A percentile compares a stretch with the other conserved stretches of the same genome.
These are phyloP conservation scores for Gryllus bimaculatus DNA, from an alignment of 1,140 invertebrate genomes.

Conservation along the genomic window DNA sequence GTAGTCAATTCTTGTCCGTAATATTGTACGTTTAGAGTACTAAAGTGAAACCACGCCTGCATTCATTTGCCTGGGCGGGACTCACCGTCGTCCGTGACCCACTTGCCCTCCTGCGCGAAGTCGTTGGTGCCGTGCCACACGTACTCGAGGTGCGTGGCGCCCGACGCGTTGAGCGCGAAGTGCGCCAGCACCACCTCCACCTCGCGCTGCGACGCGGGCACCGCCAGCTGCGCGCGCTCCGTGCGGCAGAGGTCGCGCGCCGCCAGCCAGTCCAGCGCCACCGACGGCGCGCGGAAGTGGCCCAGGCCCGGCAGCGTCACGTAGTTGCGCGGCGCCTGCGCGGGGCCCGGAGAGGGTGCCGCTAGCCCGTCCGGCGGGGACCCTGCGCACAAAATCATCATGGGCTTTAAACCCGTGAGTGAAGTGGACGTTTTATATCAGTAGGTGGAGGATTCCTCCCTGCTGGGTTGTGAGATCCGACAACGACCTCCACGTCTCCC, in stretches of 20 bases:
- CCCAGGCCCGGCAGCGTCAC: background rate
- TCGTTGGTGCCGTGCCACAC: background rate
- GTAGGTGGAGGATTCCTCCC: too few species aligned
- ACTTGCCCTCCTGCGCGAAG: background rate
- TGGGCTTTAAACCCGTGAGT: too few species aligned
- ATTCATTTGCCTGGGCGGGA: too few species aligned
- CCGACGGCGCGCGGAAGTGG: background rate
- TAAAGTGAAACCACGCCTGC: too few species aligned
- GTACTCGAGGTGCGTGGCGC: background rate
- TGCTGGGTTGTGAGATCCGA: too few species aligned
- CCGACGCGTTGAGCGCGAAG: background rate
- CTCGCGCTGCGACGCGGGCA: background rate
- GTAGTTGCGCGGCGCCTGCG: background rate
- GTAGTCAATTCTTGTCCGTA: too few species aligned
- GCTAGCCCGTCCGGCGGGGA: too few species aligned
- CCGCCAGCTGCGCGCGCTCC: background rate
- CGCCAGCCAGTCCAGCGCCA: background rate
- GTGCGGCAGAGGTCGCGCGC: background rate
- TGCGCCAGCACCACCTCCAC: background rate
- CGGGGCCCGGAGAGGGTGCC: too few species aligned
- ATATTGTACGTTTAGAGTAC: too few species aligned
- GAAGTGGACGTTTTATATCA: too few species aligned
- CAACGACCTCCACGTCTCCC: too few species aligned
- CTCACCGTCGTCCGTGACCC: background rate
- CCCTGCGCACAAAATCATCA: too few species aligned